These are phyloP conservation scores for Kryptolebias ocellatus DNA, from an alignment of 2,797 vertebrate species.

Conservation along the genomic window DNA sequence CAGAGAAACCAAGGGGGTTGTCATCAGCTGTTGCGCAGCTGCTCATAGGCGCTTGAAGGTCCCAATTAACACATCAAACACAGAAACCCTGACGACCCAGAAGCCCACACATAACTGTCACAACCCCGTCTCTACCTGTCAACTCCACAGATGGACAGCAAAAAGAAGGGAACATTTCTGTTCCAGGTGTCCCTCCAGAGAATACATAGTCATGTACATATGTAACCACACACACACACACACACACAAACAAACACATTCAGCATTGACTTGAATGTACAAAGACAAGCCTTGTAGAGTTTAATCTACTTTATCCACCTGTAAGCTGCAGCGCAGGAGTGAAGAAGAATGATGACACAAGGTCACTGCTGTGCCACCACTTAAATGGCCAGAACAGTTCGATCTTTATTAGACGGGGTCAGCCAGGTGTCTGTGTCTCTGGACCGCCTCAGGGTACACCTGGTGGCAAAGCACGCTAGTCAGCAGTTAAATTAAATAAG, in stretches of 20 bases:
- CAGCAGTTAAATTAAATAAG: slow-evolving; percentile 22
- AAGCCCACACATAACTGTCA: slow-evolving; percentile 64
- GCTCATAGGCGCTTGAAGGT: slow-evolving; percentile 71
- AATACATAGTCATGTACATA: slow-evolving; percentile 47
- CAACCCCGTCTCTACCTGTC: slow-evolving; percentile 70
- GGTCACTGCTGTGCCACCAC: slow-evolving; percentile 56
- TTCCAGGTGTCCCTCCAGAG: slow-evolving; percentile 76
- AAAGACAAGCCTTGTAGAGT: slow-evolving; percentile 75
- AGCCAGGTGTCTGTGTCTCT: slow-evolving; percentile 66
- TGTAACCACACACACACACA: slow-evolving; percentile 32
- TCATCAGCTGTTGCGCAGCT: slow-evolving; percentile 80
- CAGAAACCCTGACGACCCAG: slow-evolving; percentile 63
- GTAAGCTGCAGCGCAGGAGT: slow-evolving; percentile 66
- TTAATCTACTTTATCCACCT: slow-evolving; percentile 76
- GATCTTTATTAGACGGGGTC: slow-evolving; percentile 48
- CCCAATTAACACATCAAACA: slow-evolving; percentile 81
- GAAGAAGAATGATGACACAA: slow-evolving; percentile 56
- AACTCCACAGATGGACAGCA: slow-evolving; percentile 76
- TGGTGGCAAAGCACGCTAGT: slow-evolving; percentile 26
- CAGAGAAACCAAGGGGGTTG: slow-evolving; percentile 62
- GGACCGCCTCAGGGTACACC: slow-evolving; percentile 20
- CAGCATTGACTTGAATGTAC: slow-evolving; percentile 52
- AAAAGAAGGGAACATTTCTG: slow-evolving; percentile 62
- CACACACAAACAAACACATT: slow-evolving; percentile 15
- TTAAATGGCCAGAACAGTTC: slow-evolving; percentile 50